These are phyloP conservation scores for Rosalia funebris DNA, from an alignment of 2,888 invertebrate genomes.

Conservation along the genomic window DNA sequence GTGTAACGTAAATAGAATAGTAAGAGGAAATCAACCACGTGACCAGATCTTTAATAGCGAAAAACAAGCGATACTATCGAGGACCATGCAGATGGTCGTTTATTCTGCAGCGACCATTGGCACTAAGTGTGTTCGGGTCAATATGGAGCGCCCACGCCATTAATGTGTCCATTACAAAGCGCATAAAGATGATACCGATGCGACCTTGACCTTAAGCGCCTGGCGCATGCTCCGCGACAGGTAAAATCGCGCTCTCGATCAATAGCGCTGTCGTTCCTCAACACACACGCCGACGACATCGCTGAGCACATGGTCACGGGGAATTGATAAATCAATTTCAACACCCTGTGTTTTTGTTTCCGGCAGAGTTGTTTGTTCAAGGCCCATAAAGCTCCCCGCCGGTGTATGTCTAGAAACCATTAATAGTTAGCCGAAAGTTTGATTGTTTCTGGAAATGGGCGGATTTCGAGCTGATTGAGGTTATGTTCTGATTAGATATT, in stretches of 20 bases:
- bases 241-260: conserved; percentile 31
- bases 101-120: too few species aligned
- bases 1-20: conserved; percentile 39
- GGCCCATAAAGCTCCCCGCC: conserved; percentile 2
- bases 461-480: conserved; percentile 3
- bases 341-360: conserved; percentile 39
- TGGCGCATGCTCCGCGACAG: conserved; percentile 28
- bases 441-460: conserved; percentile 6
- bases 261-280: conserved; percentile 37
- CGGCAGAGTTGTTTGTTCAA: conserved; percentile 30
- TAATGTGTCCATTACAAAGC: conserved; percentile 31
- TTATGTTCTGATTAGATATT: too few species aligned
- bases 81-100: too few species aligned
- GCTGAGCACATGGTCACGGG: conserved; percentile 37
- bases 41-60: conserved; percentile 27
- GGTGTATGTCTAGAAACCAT: conserved; percentile 4
- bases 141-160: conserved; percentile 15
- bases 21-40: conserved; percentile 22
- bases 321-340: conserved; percentile 40
- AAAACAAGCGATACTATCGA: conserved; percentile 1
- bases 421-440: conserved; percentile 7
- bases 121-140: conserved; percentile 14
- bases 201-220: conserved; percentile 35
- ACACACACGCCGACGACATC: conserved; percentile 36
- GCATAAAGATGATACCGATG: conserved; percentile 32